Base-by-base conservation (phyloP, 2,888 invertebrate species). In the Muscina levida region DNA sequence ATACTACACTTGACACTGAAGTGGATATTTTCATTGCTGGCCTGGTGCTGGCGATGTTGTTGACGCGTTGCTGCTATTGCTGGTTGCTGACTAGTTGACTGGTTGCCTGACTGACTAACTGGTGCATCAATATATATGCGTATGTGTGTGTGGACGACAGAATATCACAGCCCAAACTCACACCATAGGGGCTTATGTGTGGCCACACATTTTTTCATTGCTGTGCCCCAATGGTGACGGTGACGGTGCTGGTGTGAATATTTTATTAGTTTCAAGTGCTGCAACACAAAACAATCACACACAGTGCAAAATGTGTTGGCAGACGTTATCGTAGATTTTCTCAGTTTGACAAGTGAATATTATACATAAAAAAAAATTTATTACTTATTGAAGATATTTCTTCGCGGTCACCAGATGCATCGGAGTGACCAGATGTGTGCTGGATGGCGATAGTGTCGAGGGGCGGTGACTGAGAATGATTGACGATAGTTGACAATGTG, bases 1-100 rank as follows among this genome's bases (percentile, higher is more conserved):
- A 77, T 72, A 67, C 71, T 77, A 81, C 81, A 81, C 77, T 81
- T 81, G 81, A 81, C 81, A 81, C 74, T 81, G 81, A 81, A 81
- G 81, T 75, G 62, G 77, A 77, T 81, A 65, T 67, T 77, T 77
- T 81, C 77, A 81, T 80, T 75, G 79, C 72, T 71, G 76, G 68
- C 65, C 56, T 31, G 79, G 46, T 24, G 51, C 31, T 66, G 66
- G n/a, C 22, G 26, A n/a, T 57, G 57, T 59, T 26, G 22, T 22
- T 53, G 24, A 22, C 4, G 17, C 1, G 22, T 22, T 62, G 26
- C 10, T 13, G 10, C 42, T 62, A 2, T 11, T 19, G 51, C 22
- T 51, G 51, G 39, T 42, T 57, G 57, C 26, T 56, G 26, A 2
- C 11, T 44, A 17, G 17, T n/a, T 48, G n/a, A n/a, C 8, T 48